These are phyloP conservation scores for Netelia melanura DNA, from an alignment of 2,888 invertebrate species.

Conservation along the genomic window DNA sequence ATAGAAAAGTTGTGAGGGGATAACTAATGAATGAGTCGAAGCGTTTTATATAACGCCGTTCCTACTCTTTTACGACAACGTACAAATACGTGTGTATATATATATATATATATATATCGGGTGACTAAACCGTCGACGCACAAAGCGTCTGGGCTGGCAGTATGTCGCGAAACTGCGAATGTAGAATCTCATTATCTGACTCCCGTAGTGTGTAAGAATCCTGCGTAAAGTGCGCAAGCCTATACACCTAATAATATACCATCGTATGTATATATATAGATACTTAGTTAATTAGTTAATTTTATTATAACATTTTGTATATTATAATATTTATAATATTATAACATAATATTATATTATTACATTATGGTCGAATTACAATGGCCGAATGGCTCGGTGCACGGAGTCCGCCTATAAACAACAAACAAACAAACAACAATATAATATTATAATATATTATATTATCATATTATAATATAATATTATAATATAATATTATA, in stretches of 20 bases:
- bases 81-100: background rate
- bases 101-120: background rate
- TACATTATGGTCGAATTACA: too few relatives aligned
- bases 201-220: background rate
- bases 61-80: background rate
- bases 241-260: background rate
- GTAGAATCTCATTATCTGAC: conserved; percentile 59
- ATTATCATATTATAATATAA: too few relatives aligned
- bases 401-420: too few relatives aligned
- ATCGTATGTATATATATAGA: background rate
- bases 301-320: too few relatives aligned
- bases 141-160: background rate
- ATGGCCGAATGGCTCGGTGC: too few relatives aligned
- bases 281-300: too few relatives aligned
- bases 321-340: too few relatives aligned
- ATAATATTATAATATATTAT: too few relatives aligned
- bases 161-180: conserved; percentile 56
- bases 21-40: conserved; percentile 44
- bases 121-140: background rate
- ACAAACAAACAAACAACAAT: too few relatives aligned
- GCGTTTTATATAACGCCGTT: conserved; percentile 42
- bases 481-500: too few relatives aligned
- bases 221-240: conserved; percentile 25
- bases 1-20: conserved; percentile 29
- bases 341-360: too few relatives aligned